phyloP scores from a whole-genome alignment of 2,888 invertebrate species.

The Azorinus chamasolen region DNA sequence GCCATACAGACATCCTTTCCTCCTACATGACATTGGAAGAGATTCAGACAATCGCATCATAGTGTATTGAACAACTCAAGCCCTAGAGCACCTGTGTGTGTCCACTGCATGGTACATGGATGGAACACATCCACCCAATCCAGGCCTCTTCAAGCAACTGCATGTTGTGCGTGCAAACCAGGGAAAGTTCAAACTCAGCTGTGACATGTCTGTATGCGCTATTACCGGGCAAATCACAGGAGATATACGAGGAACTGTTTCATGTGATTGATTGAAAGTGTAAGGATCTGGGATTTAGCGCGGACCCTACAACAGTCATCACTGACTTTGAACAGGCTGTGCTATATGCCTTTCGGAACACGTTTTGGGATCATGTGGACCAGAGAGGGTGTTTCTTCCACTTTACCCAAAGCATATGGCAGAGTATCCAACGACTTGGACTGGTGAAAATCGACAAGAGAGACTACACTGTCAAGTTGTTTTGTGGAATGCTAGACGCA shows the following conservation, averaged over 20 bases:
- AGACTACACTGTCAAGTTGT: constrained; percentile 2
- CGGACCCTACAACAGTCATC: constrained; percentile 10
- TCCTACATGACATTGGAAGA: constrained; percentile 20
- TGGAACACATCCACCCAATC: constrained; percentile 11
- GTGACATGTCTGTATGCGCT: constrained; percentile 28
- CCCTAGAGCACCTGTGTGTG: constrained; percentile 6
- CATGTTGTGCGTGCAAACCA: constrained; percentile 20
- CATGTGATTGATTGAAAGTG: not conserved
- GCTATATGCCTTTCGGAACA: constrained; percentile 1
- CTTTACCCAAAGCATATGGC: constrained; percentile 23
- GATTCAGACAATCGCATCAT: constrained; percentile 15
- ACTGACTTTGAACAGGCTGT: constrained; percentile 25
- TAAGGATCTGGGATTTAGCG: constrained; percentile 6
- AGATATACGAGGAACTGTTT: constrained; percentile 19
- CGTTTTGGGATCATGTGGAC: constrained; percentile 22
- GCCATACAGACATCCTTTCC: too few relatives aligned
- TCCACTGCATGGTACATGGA: constrained; percentile 32
- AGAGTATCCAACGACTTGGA: constrained; percentile 10
- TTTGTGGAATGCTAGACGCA: constrained; percentile 29
- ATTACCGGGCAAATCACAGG: constrained; percentile 13
- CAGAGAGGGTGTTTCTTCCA: constrained; percentile 13
- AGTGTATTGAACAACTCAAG: constrained; percentile 20
- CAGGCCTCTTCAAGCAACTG: constrained; percentile 22
- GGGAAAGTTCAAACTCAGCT: constrained; percentile 17
- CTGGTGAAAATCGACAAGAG: constrained; percentile 5